A percentile compares a stretch with the other conserved stretches of the same genome.
phyloP scores from a whole-genome alignment of 2,888 invertebrate species.

The Rhingia rostrata region DNA sequence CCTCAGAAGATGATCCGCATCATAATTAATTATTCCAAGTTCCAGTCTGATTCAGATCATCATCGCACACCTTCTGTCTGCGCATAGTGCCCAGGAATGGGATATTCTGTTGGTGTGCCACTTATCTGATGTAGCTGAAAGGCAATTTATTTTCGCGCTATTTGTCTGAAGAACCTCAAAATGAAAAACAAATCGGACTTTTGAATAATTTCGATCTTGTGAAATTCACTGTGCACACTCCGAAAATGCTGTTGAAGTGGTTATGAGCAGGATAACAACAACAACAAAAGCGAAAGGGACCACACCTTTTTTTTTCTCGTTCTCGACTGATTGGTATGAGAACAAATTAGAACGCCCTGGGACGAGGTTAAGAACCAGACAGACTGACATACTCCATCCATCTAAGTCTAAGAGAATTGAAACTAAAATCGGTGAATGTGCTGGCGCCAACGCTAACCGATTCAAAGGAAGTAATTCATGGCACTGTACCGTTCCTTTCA shows the following conservation, averaged over 20 bases:
- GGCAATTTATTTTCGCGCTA: slow-evolving; percentile 58
- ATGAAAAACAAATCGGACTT: slow-evolving; percentile 21
- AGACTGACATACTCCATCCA: not conserved
- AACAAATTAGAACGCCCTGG: slow-evolving; percentile 60
- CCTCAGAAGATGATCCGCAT: slow-evolving; percentile 50
- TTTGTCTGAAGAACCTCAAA: slow-evolving; percentile 38
- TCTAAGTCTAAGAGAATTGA: slow-evolving; percentile 4
- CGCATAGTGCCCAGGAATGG: not conserved
- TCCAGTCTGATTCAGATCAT: slow-evolving; percentile 39
- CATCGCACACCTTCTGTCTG: slow-evolving; percentile 8
- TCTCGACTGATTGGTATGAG: slow-evolving; percentile 19
- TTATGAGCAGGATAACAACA: slow-evolving; percentile 3
- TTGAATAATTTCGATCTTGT: slow-evolving; percentile 42
- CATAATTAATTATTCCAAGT: slow-evolving; percentile 69
- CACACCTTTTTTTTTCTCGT: slow-evolving; percentile 56
- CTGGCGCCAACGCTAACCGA: slow-evolving; percentile 45
- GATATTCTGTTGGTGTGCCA: slow-evolving; percentile 20
- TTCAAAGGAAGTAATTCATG: slow-evolving; percentile 46
- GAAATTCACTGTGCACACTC: slow-evolving; percentile 38
- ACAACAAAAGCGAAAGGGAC: slow-evolving; percentile 49
- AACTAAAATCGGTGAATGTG: slow-evolving; percentile 5
- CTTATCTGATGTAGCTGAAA: slow-evolving; percentile 56
- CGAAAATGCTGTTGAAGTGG: slow-evolving; percentile 19
- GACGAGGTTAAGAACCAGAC: slow-evolving; percentile 39
- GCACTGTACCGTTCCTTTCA: slow-evolving; percentile 46